These are phyloP conservation scores for Leptinotarsa lineolata DNA, from an alignment of 1,140 invertebrate species.

Conservation along the genomic window DNA sequence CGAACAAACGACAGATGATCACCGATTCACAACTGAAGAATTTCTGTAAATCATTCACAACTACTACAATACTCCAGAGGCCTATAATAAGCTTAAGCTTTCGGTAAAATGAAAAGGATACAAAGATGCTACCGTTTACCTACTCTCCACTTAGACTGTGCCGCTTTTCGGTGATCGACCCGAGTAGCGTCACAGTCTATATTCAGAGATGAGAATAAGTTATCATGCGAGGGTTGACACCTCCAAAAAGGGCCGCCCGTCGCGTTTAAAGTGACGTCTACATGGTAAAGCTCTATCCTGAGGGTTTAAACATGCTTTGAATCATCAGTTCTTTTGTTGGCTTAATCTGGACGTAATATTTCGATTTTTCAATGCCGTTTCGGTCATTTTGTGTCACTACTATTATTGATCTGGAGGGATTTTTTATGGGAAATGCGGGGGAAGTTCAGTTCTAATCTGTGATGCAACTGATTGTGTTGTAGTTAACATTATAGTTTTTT, in stretches of 20 bases:
- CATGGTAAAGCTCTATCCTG: slow-evolving; percentile 42
- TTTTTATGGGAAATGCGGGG: slow-evolving; percentile 18
- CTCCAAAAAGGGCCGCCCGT: slow-evolving; percentile 36
- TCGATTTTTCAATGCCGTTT: slow-evolving; percentile 26
- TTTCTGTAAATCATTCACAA: slow-evolving; percentile 20
- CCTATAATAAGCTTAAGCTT: slow-evolving; percentile 26
- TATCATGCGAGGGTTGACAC: slow-evolving; percentile 42
- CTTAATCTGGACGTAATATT: slow-evolving; percentile 25
- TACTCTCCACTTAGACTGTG: slow-evolving; percentile 14
- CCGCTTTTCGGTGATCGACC: not conserved
- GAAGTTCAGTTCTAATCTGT: too few relatives aligned
- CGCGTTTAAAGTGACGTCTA: slow-evolving; percentile 40
- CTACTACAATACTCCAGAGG: slow-evolving; percentile 21
- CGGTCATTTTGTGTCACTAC: slow-evolving; percentile 26
- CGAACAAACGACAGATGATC: slow-evolving; percentile 8
- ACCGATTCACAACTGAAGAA: not conserved
- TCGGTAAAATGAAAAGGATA: slow-evolving; percentile 38
- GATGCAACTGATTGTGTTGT: too few relatives aligned
- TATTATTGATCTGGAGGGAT: slow-evolving; percentile 3
- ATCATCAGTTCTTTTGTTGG: slow-evolving; percentile 19
- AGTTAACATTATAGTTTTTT: too few relatives aligned
- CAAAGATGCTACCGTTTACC: slow-evolving; percentile 40
- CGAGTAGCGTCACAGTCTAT: slow-evolving; percentile 11
- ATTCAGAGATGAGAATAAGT: slow-evolving; percentile 40
- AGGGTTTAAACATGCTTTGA: slow-evolving; percentile 35